phyloP scores from a whole-genome alignment of 2,113 vertebrate genomes.

The Oncorhynchus kisutch region DNA sequence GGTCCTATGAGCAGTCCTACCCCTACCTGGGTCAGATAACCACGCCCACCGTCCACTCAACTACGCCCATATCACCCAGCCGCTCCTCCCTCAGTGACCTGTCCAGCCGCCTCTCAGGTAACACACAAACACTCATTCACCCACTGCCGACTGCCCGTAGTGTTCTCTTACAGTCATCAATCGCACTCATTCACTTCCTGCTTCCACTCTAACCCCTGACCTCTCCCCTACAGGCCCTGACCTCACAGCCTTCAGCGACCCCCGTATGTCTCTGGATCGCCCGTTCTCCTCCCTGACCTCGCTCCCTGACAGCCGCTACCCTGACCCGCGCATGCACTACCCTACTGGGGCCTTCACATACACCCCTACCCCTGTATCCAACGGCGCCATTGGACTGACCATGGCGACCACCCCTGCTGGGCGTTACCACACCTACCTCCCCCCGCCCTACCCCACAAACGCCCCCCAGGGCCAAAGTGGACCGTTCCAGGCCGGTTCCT shows the following conservation, averaged over 20 bases:
- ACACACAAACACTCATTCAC: neutral
- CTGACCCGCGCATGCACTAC: conserved; percentile 87
- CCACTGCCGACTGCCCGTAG: neutral
- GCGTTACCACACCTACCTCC: conserved; percentile 93
- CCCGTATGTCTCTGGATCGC: conserved; percentile 83
- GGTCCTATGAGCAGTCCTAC: conserved; percentile 96
- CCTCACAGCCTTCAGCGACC: conserved; percentile 89
- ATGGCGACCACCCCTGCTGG: conserved; percentile 86
- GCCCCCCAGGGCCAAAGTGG: conserved; percentile 87
- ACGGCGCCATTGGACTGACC: conserved; percentile 84
- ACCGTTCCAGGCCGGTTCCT: conserved; percentile 89
- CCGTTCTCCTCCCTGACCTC: conserved; percentile 88
- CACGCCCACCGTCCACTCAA: conserved; percentile 84
- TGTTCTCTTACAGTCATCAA: conserved; percentile 5
- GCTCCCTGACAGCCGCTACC: conserved; percentile 82
- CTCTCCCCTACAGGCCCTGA: conserved; percentile 76
- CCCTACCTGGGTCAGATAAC: conserved; percentile 93
- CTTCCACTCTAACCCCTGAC: neutral
- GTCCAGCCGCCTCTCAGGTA: conserved; percentile 87
- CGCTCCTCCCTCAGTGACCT: conserved; percentile 85
- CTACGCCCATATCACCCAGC: conserved; percentile 89
- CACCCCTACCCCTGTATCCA: conserved; percentile 86
- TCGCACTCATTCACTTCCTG: too few species aligned
- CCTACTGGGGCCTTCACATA: conserved; percentile 92
- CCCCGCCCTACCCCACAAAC: conserved; percentile 86